Conservation (phyloP, 2,113 vertebrate species). For the Hydrolagus affinis region DNA sequence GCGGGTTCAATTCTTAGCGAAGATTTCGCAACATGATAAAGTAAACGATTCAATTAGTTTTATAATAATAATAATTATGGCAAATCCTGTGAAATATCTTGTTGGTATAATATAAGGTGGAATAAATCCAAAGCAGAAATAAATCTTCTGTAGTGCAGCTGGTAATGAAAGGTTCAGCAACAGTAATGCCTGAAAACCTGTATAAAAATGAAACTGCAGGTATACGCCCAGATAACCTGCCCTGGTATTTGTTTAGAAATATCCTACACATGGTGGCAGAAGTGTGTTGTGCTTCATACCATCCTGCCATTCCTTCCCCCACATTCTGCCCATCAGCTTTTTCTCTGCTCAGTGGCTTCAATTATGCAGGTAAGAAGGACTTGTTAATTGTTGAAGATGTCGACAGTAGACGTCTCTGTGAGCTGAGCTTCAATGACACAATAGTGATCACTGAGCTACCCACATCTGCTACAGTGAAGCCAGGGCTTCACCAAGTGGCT, state of each 20-base stretch:
- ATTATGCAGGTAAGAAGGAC: background rate
- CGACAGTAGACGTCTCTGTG: background rate
- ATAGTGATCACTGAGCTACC: background rate
- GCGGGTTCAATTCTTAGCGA: no score
- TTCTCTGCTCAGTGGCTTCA: background rate
- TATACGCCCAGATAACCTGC: background rate
- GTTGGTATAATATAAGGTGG: no score
- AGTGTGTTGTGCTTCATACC: background rate
- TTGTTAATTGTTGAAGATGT: background rate
- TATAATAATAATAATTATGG: no score
- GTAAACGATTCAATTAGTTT: no score
- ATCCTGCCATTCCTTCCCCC: background rate
- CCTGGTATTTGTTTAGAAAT: background rate
- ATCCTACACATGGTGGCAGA: background rate
- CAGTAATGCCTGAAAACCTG: background rate
- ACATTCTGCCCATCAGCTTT: background rate
- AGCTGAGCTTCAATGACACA: background rate
- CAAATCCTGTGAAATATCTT: no score
- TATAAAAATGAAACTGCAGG: background rate
- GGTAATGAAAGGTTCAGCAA: background rate
- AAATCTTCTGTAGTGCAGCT: background rate
- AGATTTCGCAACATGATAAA: no score
- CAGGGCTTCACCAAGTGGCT: constrained; percentile 1
- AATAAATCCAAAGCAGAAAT: no score
- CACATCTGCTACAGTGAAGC: background rate